A percentile compares a stretch with the other conserved stretches of the same genome.
phyloP scores from a whole-genome alignment of 2,888 invertebrate genomes.

The Margaritifera margaritifera region DNA sequence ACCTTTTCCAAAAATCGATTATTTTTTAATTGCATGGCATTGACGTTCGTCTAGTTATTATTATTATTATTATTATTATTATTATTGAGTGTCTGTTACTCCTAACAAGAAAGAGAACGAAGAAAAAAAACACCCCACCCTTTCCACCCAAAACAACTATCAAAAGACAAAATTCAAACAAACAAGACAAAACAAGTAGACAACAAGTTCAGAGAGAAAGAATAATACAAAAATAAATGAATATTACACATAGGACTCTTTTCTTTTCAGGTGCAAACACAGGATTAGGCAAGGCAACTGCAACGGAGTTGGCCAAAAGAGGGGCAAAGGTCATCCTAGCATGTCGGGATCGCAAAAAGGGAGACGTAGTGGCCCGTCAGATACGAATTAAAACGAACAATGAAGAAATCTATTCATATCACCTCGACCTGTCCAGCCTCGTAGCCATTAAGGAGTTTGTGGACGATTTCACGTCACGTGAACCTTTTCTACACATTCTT shows the following conservation, averaged over 20 bases:
- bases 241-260: not conserved
- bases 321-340: constrained; percentile 69
- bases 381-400: constrained; percentile 67
- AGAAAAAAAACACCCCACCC: too few relatives aligned
- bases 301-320: constrained; percentile 80
- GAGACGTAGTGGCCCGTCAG: constrained; percentile 67
- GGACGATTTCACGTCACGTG: constrained; percentile 59
- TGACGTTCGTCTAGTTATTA: not conserved
- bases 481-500: constrained; percentile 65
- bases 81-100: too few relatives aligned
- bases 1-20: too few relatives aligned
- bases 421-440: constrained; percentile 67
- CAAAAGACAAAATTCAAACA: not conserved
- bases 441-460: constrained; percentile 68
- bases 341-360: constrained; percentile 65
- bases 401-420: constrained; percentile 62
- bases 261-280: constrained; percentile 86
- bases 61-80: not conserved
- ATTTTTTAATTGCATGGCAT: too few relatives aligned
- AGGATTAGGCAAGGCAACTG: constrained; percentile 87
- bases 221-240: not conserved
- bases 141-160: too few relatives aligned
- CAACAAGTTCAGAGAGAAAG: not conserved
- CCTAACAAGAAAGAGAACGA: too few relatives aligned
- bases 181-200: not conserved